These are phyloP conservation scores for Apodemus sylvaticus DNA, from an alignment of 2,113 vertebrate genomes.

Conservation along the genomic window DNA sequence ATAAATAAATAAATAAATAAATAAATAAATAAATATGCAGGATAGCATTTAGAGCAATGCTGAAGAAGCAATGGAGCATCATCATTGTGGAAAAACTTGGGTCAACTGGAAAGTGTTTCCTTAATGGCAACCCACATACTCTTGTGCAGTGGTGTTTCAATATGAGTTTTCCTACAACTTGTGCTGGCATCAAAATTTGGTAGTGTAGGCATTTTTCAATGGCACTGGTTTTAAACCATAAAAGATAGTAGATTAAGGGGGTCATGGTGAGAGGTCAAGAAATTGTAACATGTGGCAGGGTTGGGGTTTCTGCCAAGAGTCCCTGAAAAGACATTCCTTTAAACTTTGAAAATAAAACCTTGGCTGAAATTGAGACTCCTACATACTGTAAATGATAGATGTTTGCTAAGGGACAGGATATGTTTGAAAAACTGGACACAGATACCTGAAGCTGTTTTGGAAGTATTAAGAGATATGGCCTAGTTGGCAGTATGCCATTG, in stretches of 20 bases:
- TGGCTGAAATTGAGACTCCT: neutral
- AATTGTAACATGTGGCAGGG: neutral
- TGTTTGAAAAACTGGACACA: neutral
- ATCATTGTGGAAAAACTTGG: neutral
- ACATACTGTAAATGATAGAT: neutral
- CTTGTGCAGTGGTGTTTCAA: neutral
- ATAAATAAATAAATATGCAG: neutral
- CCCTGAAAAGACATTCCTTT: neutral
- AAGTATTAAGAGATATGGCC: neutral
- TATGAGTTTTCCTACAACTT: neutral
- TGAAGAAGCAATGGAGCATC: neutral
- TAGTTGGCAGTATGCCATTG: neutral
- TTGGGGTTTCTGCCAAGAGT: neutral
- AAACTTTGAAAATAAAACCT: neutral
- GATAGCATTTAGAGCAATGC: neutral
- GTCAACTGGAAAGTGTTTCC: neutral
- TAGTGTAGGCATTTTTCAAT: neutral
- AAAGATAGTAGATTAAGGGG: neutral
- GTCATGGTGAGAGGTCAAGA: neutral
- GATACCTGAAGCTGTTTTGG: neutral
- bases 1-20: no score
- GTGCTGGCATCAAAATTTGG: neutral
- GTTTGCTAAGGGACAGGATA: neutral
- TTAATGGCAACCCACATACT: neutral
- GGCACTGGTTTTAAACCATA: neutral